Evolutionary conservation across 2,888 invertebrate species (phyloP).

Genomic region (Caenorhabditis macrosperma): DNA sequence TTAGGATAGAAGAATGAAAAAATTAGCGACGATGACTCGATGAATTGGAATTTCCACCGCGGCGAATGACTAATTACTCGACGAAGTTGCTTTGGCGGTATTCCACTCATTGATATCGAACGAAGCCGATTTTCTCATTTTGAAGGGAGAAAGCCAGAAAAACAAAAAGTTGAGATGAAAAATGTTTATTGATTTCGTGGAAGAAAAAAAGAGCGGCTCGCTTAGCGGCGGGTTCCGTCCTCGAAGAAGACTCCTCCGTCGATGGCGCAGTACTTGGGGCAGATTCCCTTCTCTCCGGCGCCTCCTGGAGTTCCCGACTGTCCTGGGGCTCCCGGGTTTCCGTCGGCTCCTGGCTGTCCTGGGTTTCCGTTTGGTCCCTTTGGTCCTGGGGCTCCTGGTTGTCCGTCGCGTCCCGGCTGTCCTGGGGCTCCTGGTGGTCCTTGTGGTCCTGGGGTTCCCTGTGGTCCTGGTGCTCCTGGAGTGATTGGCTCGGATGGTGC

Average conservation of each 20-base stretch:
- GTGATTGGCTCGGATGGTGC: slow-evolving; percentile 70
- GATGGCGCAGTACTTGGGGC: slow-evolving; percentile 79
- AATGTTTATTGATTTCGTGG: slow-evolving; percentile 42
- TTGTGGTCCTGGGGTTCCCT: slow-evolving; percentile 71
- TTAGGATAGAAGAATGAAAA: no score
- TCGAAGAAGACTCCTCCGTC: slow-evolving; percentile 79
- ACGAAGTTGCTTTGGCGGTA: no score
- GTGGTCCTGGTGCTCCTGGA: slow-evolving; percentile 73
- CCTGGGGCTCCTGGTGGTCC: slow-evolving; percentile 73
- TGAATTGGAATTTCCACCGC: no score
- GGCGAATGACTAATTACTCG: no score
- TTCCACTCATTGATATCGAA: no score
- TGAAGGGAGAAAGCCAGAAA: no score
- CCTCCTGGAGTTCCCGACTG: no score
- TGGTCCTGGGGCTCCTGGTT: slow-evolving; percentile 69
- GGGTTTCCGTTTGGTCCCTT: slow-evolving; percentile 61
- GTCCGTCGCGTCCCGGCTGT: slow-evolving; percentile 69
- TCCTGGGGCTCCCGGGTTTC: no score
- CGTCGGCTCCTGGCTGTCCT: slow-evolving; percentile 60
- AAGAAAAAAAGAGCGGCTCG: neutral
- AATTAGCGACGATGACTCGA: no score
- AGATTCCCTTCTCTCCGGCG: slow-evolving; percentile 77
- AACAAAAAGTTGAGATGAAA: slow-evolving; percentile 14
- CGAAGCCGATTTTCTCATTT: no score
- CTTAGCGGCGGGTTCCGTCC: slow-evolving; percentile 73